Conservation (phyloP, 2,888 invertebrate species). For the Dasysyrphus tricinctus region DNA sequence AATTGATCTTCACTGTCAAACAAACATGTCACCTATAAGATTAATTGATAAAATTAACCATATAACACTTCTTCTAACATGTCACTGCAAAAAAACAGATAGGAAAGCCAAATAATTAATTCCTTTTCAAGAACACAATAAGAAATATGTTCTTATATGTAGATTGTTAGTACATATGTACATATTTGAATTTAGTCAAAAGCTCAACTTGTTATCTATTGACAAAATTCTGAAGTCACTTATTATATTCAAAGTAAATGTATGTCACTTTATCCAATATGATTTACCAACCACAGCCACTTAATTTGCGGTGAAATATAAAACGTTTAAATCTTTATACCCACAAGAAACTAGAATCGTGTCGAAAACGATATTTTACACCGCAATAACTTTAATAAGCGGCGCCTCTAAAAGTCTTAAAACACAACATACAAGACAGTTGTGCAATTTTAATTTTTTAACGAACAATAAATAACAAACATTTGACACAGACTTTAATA, state of each 20-base stretch:
- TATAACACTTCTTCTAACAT: neutral
- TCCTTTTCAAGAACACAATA: conserved; percentile 1
- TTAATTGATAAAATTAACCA: conserved; percentile 43
- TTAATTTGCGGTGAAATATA: neutral
- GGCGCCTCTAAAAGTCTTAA: neutral
- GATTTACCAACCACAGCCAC: conserved; percentile 12
- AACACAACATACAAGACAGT: neutral
- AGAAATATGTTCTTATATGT: neutral
- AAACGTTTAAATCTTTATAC: neutral
- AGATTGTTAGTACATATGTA: too few relatives aligned
- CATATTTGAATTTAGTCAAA: neutral
- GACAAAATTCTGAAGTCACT: neutral
- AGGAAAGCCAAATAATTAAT: conserved; percentile 21
- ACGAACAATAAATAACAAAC: neutral
- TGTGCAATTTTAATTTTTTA: neutral
- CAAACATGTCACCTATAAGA: conserved; percentile 41
- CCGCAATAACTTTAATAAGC: conserved; percentile 7
- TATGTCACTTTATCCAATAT: neutral
- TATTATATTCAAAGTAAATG: neutral
- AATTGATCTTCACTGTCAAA: conserved; percentile 6
- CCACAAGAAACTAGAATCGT: too few relatives aligned
- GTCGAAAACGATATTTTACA: conserved; percentile 9
- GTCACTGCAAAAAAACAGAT: conserved; percentile 25
- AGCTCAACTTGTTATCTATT: neutral
- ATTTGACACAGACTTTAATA: neutral